Conservation (phyloP, 2,113 vertebrate genomes). For the Syngnathus typhle region DNA sequence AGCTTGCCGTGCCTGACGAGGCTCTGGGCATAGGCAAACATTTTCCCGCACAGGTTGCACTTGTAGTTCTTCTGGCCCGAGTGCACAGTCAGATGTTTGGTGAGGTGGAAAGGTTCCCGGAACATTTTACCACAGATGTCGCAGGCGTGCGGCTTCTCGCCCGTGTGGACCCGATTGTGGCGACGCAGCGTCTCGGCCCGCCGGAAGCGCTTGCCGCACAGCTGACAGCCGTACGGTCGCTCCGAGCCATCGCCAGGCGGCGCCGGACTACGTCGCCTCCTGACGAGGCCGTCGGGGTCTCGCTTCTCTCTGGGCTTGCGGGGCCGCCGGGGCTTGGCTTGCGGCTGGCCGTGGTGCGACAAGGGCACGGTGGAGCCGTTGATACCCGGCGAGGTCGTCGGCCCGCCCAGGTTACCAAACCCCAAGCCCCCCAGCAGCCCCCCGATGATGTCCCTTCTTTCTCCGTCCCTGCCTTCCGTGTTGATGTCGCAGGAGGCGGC, state of each 20-base stretch:
- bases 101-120: constrained; percentile 75
- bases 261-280: constrained; percentile 57
- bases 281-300: constrained; percentile 52
- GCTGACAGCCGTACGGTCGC: constrained; percentile 80
- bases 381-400: constrained; percentile 61
- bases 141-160: constrained; percentile 71
- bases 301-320: constrained; percentile 71
- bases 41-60: constrained; percentile 74
- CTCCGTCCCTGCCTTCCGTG: constrained; percentile 63
- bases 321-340: constrained; percentile 59
- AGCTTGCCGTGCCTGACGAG: constrained; percentile 74
- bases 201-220: constrained; percentile 76
- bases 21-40: constrained; percentile 77
- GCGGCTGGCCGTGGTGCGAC: constrained; percentile 66
- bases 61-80: constrained; percentile 76
- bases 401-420: constrained; percentile 62
- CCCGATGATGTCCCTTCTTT: constrained; percentile 72
- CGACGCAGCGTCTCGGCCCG: constrained; percentile 64
- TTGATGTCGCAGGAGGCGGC: constrained; percentile 70
- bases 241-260: constrained; percentile 67
- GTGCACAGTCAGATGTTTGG: constrained; percentile 72
- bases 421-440: constrained; percentile 72
- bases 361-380: constrained; percentile 70
- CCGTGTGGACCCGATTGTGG: constrained; percentile 67
- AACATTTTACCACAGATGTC: constrained; percentile 74